Evolutionary conservation across 2,888 invertebrate genomes (phyloP).

Genomic region (Leptarthrus brevirostris): DNA sequence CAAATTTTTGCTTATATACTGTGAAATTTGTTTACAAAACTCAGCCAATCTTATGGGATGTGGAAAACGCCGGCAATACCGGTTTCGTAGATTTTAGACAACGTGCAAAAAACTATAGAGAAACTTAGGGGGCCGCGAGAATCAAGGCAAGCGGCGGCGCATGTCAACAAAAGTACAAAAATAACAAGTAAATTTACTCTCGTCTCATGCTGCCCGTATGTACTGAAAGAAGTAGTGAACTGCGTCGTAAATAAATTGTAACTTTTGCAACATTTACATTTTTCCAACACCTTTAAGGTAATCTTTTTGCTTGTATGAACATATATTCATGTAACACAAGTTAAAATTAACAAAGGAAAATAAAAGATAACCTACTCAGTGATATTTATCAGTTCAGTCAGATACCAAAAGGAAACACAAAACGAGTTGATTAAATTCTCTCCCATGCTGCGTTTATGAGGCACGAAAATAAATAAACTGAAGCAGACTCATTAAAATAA

Average conservation of each 20-base stretch:
- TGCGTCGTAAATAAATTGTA: slow-evolving; percentile 24
- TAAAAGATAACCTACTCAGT: not conserved
- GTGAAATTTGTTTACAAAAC: slow-evolving; percentile 18
- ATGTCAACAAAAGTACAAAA: slow-evolving; percentile 5
- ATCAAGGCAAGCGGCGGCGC: slow-evolving; percentile 14
- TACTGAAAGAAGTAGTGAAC: not conserved
- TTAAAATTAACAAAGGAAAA: not conserved
- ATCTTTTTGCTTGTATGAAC: not conserved
- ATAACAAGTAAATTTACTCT: not conserved
- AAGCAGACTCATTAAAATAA: not conserved
- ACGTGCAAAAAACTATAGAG: too few relatives aligned
- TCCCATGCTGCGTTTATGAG: too few relatives aligned
- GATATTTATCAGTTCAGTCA: too few relatives aligned
- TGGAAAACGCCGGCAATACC: not conserved
- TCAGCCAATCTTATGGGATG: not conserved
- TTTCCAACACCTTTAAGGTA: not conserved
- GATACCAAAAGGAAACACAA: not conserved
- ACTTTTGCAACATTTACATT: slow-evolving; percentile 1
- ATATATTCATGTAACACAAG: not conserved
- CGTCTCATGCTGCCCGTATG: not conserved
- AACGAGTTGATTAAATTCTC: too few relatives aligned
- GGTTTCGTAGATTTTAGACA: not conserved
- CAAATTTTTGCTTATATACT: too few relatives aligned
- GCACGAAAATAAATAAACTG: too few relatives aligned
- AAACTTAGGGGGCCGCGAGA: not conserved